Percentiles rank a stretch among this genome's conserved stretches.
phyloP scores from a whole-genome alignment of 2,797 vertebrate species.

The Pantherophis vulpinus region DNA sequence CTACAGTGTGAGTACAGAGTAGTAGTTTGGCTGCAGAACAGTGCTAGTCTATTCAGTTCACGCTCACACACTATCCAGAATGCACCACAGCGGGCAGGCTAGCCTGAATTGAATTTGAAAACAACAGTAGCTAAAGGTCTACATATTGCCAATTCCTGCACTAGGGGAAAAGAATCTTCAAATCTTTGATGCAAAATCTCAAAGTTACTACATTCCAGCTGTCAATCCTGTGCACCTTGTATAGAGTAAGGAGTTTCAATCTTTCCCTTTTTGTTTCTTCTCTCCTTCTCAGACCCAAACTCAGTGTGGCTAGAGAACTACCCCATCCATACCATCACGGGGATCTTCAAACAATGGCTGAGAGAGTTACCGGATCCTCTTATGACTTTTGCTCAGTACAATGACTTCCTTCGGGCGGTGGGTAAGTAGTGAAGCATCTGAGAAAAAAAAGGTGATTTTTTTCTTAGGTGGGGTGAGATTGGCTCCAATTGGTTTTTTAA shows the following conservation, averaged over 20 bases:
- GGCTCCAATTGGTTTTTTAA: background rate
- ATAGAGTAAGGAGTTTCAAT: background rate
- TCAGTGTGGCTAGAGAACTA: conserved; percentile 87
- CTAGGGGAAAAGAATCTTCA: background rate
- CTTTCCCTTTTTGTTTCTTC: background rate
- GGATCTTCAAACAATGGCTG: conserved; percentile 95
- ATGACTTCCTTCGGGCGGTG: conserved; percentile 89
- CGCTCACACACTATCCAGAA: background rate
- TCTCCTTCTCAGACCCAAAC: conserved; percentile 75
- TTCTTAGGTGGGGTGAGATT: background rate
- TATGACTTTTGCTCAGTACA: conserved; percentile 93
- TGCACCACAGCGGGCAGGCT: background rate
- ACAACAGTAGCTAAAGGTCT: background rate
- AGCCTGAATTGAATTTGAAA: background rate
- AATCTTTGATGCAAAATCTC: background rate
- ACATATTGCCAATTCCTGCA: background rate
- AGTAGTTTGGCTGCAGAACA: background rate
- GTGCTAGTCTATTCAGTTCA: background rate
- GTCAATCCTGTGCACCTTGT: background rate
- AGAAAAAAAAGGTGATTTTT: background rate
- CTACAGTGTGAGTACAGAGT: background rate
- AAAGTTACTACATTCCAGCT: background rate
- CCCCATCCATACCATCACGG: conserved; percentile 93
- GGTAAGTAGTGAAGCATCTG: conserved; percentile 73
- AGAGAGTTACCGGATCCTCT: conserved; percentile 93